Base-by-base conservation (phyloP, 2,113 vertebrate species). In the Tetraodon nigroviridis region DNA sequence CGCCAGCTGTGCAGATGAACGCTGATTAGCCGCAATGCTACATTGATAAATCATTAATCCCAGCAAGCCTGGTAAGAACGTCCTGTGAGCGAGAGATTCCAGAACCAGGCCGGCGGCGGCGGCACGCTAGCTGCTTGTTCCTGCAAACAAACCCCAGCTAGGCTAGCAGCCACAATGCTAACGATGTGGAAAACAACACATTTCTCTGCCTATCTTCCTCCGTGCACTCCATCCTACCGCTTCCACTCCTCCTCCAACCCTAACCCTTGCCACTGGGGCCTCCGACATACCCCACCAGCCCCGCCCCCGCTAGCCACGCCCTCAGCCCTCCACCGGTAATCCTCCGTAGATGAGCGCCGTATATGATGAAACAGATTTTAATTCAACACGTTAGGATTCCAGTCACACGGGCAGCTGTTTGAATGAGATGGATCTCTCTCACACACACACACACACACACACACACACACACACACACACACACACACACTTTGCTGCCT, bases 361-460 rank as follows among this genome's bases (percentile, higher is more conserved):
- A 71, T 79, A 79, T 71, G 55, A 73, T 79, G 56, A 80, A 83
- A 63, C 70, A 66, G 63, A 58, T 76, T 85, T 76, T 55, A 79
- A 76, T 81, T 76, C 81, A 73, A 73, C 0, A 22, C 63, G 73
- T 72, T 56, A 61, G 12, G 67, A 83, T 82, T 78, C 71, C 22
- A 81, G 64, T 76, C 74, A 76, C 73, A 85, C 61, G 14, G 71
- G 61, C 48, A 20, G 59, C 72, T 40, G 46, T 37, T 37, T 37
- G 32, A 37, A 37, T 37, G 32, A 37, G 32, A 37, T 37, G 32
- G 32, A 37, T 37, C 5, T 27, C 24, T 3, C 32, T 59, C 15
- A 46, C 46, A 50, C 51, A 42, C 51, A 51, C 27, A 37, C 44
- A 50, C 49, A 32, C 48, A 55, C 55, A 51, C 52, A 54, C 53